These are phyloP conservation scores for Babyrousa celebensis DNA, from an alignment of 2,797 vertebrate genomes.

Conservation along the genomic window DNA sequence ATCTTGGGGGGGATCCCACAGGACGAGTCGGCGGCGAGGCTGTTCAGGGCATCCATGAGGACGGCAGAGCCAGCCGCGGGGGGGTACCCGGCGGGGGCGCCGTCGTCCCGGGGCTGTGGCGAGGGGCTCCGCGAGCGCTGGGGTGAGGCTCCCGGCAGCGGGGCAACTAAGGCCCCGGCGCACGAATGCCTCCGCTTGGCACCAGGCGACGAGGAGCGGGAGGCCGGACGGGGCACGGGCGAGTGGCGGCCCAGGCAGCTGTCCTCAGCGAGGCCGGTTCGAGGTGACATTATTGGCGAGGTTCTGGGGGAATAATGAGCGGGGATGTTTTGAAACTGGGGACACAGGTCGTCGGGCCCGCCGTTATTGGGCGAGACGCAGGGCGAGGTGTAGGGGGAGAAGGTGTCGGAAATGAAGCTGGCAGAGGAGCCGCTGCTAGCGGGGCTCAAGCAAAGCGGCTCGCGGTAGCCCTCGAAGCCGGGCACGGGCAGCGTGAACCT, in stretches of 20 bases:
- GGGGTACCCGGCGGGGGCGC: constrained; percentile 88
- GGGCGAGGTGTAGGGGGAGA: constrained; percentile 98
- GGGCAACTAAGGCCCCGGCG: constrained; percentile 95
- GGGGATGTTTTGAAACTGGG: constrained; percentile 98
- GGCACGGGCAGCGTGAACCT: constrained; percentile 97
- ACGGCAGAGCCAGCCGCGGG: constrained; percentile 90
- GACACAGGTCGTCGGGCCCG: constrained; percentile 97
- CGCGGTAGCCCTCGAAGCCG: constrained; percentile 97
- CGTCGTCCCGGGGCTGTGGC: constrained; percentile 95
- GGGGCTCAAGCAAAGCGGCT: constrained; percentile 98
- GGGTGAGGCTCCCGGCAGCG: constrained; percentile 92
- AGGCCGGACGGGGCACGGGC: constrained; percentile 95
- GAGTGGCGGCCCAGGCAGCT: constrained; percentile 95
- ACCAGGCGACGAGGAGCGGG: constrained; percentile 97
- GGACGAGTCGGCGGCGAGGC: constrained; percentile 92
- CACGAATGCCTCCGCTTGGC: constrained; percentile 97
- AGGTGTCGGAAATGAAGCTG: constrained; percentile 99
- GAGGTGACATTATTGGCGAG: constrained; percentile 98
- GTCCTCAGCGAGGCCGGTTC: constrained; percentile 96
- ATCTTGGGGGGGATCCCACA: constrained; percentile 96
- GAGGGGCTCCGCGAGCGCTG: constrained; percentile 97
- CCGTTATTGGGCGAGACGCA: constrained; percentile 98
- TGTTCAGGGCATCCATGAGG: constrained; percentile 94
- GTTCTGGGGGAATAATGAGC: constrained; percentile 98
- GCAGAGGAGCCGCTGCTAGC: constrained; percentile 99